A percentile compares a stretch with the other conserved stretches of the same genome.
These are phyloP conservation scores for Philhelius pedissequus DNA, from an alignment of 2,888 invertebrate species.

Conservation along the genomic window DNA sequence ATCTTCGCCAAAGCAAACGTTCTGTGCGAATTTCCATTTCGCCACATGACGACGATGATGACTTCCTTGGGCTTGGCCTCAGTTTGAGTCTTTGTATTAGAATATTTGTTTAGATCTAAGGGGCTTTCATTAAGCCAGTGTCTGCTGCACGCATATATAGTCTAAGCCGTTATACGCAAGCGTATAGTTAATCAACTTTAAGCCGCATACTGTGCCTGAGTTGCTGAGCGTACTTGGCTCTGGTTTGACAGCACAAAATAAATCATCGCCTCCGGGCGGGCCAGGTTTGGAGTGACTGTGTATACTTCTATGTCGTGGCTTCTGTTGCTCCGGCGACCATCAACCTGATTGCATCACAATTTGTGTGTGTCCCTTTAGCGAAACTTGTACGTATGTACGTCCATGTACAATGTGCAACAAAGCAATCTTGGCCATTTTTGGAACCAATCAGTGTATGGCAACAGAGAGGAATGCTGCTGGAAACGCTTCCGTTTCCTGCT, in stretches of 20 bases:
- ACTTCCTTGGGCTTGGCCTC: slow-evolving; percentile 21
- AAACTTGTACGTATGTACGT: no score
- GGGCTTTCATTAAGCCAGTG: slow-evolving; percentile 32
- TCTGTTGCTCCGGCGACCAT: slow-evolving; percentile 42
- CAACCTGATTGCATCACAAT: slow-evolving; percentile 62
- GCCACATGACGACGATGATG: slow-evolving; percentile 37
- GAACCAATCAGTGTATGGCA: slow-evolving; percentile 48
- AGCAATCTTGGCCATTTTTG: slow-evolving; percentile 47
- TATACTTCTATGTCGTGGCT: slow-evolving; percentile 33
- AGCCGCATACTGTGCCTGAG: slow-evolving; percentile 40
- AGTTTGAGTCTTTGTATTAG: slow-evolving; percentile 10
- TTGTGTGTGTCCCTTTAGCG: slow-evolving; percentile 36
- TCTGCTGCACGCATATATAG: slow-evolving; percentile 37
- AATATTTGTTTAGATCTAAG: slow-evolving; percentile 46
- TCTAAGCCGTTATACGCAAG: slow-evolving; percentile 31
- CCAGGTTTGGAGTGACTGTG: slow-evolving; percentile 17
- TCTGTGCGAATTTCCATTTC: slow-evolving; percentile 26
- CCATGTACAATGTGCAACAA: no score
- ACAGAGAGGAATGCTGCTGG: slow-evolving; percentile 23
- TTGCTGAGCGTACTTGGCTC: slow-evolving; percentile 42
- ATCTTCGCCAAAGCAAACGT: not conserved
- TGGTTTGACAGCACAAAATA: slow-evolving; percentile 60
- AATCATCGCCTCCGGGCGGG: slow-evolving; percentile 60
- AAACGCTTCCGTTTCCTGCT: slow-evolving; percentile 56
- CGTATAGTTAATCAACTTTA: slow-evolving; percentile 52